These are phyloP conservation scores for Trisateles emortualis DNA, from an alignment of 2,888 invertebrate genomes.

Conservation along the genomic window DNA sequence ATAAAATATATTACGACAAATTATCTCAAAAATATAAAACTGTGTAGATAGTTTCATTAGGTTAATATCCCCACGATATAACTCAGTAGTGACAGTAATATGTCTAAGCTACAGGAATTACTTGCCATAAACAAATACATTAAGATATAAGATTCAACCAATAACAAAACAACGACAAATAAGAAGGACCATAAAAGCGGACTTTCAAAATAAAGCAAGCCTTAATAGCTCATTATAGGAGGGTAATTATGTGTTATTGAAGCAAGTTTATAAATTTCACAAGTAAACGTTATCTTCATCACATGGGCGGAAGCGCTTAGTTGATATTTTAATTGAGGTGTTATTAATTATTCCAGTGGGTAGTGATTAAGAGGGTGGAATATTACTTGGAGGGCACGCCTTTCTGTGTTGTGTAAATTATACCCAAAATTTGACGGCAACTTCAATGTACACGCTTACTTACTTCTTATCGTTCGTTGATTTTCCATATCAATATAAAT, in stretches of 20 bases:
- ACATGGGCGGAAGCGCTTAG: conserved; percentile 72
- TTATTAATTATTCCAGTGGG: conserved; percentile 80
- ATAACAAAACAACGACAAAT: conserved; percentile 29
- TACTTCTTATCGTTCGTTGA: conserved; percentile 64
- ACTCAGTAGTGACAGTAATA: background rate
- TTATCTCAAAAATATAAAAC: too few relatives aligned
- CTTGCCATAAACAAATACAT: conserved; percentile 19
- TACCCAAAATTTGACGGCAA: conserved; percentile 45
- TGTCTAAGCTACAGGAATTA: conserved; percentile 17
- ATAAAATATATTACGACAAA: too few relatives aligned
- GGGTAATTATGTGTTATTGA: conserved; percentile 40
- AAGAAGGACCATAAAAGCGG: conserved; percentile 25
- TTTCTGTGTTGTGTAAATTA: conserved; percentile 53
- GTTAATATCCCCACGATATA: background rate
- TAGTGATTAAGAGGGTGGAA: conserved; percentile 81
- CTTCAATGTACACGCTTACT: conserved; percentile 37
- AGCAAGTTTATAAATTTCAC: conserved; percentile 43
- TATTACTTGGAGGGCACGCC: conserved; percentile 73
- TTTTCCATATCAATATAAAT: conserved; percentile 53
- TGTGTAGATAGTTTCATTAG: too few relatives aligned
- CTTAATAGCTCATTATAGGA: conserved; percentile 34
- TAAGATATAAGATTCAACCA: conserved; percentile 6
- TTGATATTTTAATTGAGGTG: conserved; percentile 83
- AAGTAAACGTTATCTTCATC: conserved; percentile 59
- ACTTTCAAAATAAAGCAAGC: conserved; percentile 31